Percentiles rank a stretch among this genome's conserved stretches.
Conservation (phyloP, 2,113 vertebrate genomes). For the Rostratula benghalensis region DNA sequence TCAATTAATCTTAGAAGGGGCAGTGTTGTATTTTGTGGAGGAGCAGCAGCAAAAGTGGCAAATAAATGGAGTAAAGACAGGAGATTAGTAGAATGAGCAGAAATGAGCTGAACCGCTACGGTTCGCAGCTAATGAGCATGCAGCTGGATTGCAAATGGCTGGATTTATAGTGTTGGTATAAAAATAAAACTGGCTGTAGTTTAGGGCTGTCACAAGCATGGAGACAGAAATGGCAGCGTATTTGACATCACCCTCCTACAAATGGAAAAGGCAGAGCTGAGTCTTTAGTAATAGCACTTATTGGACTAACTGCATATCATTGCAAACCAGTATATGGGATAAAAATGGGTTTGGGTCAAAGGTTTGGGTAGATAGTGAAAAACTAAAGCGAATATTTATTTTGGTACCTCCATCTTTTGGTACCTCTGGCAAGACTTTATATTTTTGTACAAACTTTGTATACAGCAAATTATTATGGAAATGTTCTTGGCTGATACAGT, state of each 20-base stretch:
- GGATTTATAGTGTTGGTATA: conserved; percentile 87
- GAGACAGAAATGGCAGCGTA: conserved; percentile 75
- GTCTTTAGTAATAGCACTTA: conserved; percentile 70
- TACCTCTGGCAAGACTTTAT: neutral
- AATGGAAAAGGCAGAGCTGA: conserved; percentile 69
- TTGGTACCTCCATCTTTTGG: conserved; percentile 55
- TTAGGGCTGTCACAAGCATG: conserved; percentile 75
- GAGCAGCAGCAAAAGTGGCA: conserved; percentile 90
- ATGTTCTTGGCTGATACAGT: conserved; percentile 8
- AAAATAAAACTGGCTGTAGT: conserved; percentile 85
- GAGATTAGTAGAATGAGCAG: conserved; percentile 89
- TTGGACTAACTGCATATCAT: conserved; percentile 54
- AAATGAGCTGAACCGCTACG: conserved; percentile 84
- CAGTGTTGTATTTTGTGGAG: conserved; percentile 93
- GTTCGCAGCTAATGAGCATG: conserved; percentile 86
- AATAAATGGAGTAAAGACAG: conserved; percentile 94
- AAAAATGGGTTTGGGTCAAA: conserved; percentile 53
- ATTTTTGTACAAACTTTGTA: conserved; percentile 36
- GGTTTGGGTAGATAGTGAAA: neutral
- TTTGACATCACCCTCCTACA: conserved; percentile 72
- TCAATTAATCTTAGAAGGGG: conserved; percentile 99
- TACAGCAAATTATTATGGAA: neutral
- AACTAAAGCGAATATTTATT: conserved; percentile 19
- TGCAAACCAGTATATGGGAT: conserved; percentile 53
- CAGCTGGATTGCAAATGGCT: conserved; percentile 88